phyloP scores from a whole-genome alignment of 1,140 invertebrate species.

The Zaprionus camerounensis region DNA sequence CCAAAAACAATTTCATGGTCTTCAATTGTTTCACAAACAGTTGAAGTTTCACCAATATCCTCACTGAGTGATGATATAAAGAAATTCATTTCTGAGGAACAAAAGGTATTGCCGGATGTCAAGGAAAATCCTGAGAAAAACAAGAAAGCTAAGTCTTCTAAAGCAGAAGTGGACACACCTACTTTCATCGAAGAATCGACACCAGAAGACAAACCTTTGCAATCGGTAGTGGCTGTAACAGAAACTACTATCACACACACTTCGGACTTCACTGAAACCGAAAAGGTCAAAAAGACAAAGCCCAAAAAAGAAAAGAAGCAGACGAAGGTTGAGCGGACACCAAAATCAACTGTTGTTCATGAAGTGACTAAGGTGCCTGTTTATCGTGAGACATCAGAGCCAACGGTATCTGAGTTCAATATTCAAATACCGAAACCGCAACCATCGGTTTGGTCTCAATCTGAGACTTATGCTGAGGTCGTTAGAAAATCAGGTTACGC shows the following conservation, averaged over 20 bases:
- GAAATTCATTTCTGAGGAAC: conserved; percentile 12
- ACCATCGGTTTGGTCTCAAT: conserved; percentile 70
- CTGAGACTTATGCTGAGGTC: conserved; percentile 81
- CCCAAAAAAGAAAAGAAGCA: conserved; percentile 46
- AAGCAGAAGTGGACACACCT: neutral
- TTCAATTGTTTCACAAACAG: conserved; percentile 24
- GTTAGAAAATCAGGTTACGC: conserved; percentile 74
- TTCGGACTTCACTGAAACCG: conserved; percentile 7
- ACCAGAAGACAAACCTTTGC: neutral
- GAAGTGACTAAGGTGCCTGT: conserved; percentile 16
- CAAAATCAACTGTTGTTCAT: neutral
- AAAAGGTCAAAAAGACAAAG: conserved; percentile 46
- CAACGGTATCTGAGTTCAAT: conserved; percentile 41
- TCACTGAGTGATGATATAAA: neutral
- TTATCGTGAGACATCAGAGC: neutral
- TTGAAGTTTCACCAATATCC: neutral
- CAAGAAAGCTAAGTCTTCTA: neutral
- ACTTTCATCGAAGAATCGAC: neutral
- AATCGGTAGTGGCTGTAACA: neutral
- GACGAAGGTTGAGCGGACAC: neutral
- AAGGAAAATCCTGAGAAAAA: neutral
- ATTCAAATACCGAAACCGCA: conserved; percentile 53
- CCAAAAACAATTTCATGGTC: conserved; percentile 52
- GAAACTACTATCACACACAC: conserved; percentile 7
- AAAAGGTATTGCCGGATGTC: conserved; percentile 13